Conservation (phyloP, 2,113 vertebrate species). For the Gallinago media region DNA sequence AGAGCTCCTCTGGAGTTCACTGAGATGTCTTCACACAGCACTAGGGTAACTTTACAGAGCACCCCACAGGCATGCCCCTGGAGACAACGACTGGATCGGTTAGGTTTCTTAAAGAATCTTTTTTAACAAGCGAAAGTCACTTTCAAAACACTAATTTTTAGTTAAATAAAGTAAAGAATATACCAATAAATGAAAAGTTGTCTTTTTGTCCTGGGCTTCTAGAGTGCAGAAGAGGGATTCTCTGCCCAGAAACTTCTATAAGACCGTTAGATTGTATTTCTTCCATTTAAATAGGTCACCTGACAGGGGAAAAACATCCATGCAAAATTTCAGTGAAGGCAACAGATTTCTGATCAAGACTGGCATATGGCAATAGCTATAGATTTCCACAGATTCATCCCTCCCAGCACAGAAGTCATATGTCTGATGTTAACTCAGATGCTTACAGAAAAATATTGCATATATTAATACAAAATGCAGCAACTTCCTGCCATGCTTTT, state of each 20-base stretch:
- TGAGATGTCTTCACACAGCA: neutral
- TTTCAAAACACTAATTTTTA: neutral
- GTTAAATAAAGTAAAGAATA: neutral
- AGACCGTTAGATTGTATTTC: neutral
- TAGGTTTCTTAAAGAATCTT: neutral
- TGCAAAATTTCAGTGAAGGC: neutral
- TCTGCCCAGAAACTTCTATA: neutral
- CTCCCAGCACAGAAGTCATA: neutral
- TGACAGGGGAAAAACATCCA: slow-evolving; percentile 28
- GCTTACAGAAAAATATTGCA: neutral
- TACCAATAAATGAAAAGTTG: neutral
- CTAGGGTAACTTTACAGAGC: neutral
- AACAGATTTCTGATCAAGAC: slow-evolving; percentile 27
- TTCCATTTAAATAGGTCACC: slow-evolving; percentile 32
- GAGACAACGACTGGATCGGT: neutral
- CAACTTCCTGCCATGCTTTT: neutral
- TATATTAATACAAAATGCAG: neutral
- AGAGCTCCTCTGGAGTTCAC: neutral
- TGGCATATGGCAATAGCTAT: slow-evolving; percentile 18
- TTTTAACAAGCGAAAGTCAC: neutral
- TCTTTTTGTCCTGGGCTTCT: neutral
- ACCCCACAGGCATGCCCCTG: neutral
- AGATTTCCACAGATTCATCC: neutral
- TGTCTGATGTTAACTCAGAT: neutral
- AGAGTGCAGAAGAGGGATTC: neutral